Base-by-base conservation (phyloP, 2,797 vertebrate genomes). In the Valencia hispanica region DNA sequence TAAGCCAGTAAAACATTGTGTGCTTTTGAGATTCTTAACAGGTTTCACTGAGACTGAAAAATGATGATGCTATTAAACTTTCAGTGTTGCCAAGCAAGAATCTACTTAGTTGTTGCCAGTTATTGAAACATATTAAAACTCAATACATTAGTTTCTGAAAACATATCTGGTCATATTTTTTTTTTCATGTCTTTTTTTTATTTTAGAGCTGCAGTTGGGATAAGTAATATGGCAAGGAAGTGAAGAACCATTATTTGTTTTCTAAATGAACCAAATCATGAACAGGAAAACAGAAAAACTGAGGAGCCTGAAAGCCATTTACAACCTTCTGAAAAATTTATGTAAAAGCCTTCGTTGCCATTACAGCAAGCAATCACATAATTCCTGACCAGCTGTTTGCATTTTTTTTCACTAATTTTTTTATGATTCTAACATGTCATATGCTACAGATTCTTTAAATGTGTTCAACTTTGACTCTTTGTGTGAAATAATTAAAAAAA, bases 1-100 rank as follows among this genome's bases (percentile, higher is more conserved):
- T 80, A 51, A 84, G 84, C 82, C 61, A 57, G 27, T 39, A 86
- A 82, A n/a, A 32, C 55, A 36, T 78, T 70, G 34, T 70, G 47
- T 27, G 65, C 70, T 84, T 68, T 57, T n/a, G 20, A 74, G 22
- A 41, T 41, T 65, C 32, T 74, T 78, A 9, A 43, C 81, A 75
- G 18, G 78, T 79, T 78, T 59, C n/a, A 74, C 39, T 59, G 74
- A 75, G 79, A 57, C 39, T 30, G 55, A 51, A 22, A 68, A 74
- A 68, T 36, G 71, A 45, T 63, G 50, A 80, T 76, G 36, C 74
- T 77, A 68, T 48, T 78, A 72, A 81, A 83, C 72, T 78, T 81
- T 74, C 25, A 74, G 10, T 18, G 43, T 71, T 79, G 70, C 34
- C 47, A 75, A 18, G 34, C 39, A 74, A 72, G 68, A 47, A 45